These are phyloP conservation scores for Proales similis DNA, from an alignment of 1,140 invertebrate species.

Conservation along the genomic window DNA sequence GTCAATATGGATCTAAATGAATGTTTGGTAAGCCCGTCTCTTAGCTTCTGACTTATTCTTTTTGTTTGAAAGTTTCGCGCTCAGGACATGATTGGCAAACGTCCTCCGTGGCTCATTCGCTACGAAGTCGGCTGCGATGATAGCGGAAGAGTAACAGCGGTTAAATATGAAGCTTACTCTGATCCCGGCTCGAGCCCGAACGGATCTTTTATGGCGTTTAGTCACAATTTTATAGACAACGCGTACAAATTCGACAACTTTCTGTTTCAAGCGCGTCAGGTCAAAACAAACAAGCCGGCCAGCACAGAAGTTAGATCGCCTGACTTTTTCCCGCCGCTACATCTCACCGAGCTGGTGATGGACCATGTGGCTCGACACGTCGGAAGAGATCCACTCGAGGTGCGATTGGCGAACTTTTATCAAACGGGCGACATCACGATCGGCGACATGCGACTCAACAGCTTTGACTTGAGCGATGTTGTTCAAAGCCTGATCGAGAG, in stretches of 20 bases:
- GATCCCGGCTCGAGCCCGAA: slow-evolving; percentile 1
- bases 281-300: slow-evolving; percentile 21
- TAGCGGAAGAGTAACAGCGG: slow-evolving; percentile 2
- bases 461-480: slow-evolving; percentile 43
- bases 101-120: slow-evolving; percentile 77
- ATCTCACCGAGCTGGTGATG: slow-evolving; percentile 67
- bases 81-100: slow-evolving; percentile 70
- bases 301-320: slow-evolving; percentile 5
- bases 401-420: slow-evolving; percentile 47
- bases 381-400: slow-evolving; percentile 60
- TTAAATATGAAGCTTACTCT: background rate
- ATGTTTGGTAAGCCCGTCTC: too few relatives aligned
- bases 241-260: slow-evolving; percentile 1
- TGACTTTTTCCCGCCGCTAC: slow-evolving; percentile 44
- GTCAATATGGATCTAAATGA: background rate
- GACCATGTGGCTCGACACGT: slow-evolving; percentile 67
- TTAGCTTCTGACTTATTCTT: too few relatives aligned
- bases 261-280: background rate
- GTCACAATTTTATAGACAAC: slow-evolving; percentile 6
- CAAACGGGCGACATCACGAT: slow-evolving; percentile 45
- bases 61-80: too few relatives aligned
- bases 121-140: slow-evolving; percentile 61
- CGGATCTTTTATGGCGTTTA: background rate
- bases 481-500: slow-evolving; percentile 38
- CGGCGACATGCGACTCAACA: slow-evolving; percentile 41